Base-by-base conservation (phyloP, 1,140 invertebrate genomes). In the Zaprionus taronus region DNA sequence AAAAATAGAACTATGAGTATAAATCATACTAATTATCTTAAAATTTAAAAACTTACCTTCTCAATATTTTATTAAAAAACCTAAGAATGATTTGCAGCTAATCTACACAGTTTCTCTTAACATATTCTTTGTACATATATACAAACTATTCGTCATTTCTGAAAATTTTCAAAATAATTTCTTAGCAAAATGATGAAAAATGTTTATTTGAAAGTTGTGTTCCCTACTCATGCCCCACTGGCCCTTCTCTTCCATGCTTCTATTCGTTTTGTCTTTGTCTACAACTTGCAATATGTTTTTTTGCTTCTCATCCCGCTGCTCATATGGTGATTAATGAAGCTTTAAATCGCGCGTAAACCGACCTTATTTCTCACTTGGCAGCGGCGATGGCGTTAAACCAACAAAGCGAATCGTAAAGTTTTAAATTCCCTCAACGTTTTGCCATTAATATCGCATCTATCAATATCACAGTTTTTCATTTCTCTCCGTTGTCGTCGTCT, bases 401-500 rank as follows among this genome's bases (percentile, higher is more conserved):
- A 65, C 69, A 77, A 77, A 72, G 69, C 56, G 69, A 72, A 74
- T 55, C 67, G 11, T 53, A 77, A 84, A 85, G 74, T 87, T 83
- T 87, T 70, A 87, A 83, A 80, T 83, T 87, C 73, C 80, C 73
- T 15, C 80, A 87, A 81, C 75, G 75, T 79, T 83, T 83, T 81
- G 81, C 84, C 84, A 87, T 89, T 87, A 87, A 89, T 87, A 84
- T 89, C 80, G 56, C 84, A 87, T 87, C 89, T 87, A 87, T 87
- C 84, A 87, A 87, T 87, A 89, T 87, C 84, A 87, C 78, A 87
- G 84, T 89, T 89, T 87, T 84, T 83, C 84, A 89, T 89, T 87
- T 87, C 69, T 58, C 58, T 41, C 51, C 38, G 53, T 56, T 58
- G 72, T 80, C 77, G 72, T 79, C 77, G 79, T 85, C 82, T 69